Percentiles rank a stretch among this genome's conserved stretches.
Evolutionary conservation across 2,113 vertebrate genomes (phyloP).

Genomic region (Terrapene triunguis): DNA sequence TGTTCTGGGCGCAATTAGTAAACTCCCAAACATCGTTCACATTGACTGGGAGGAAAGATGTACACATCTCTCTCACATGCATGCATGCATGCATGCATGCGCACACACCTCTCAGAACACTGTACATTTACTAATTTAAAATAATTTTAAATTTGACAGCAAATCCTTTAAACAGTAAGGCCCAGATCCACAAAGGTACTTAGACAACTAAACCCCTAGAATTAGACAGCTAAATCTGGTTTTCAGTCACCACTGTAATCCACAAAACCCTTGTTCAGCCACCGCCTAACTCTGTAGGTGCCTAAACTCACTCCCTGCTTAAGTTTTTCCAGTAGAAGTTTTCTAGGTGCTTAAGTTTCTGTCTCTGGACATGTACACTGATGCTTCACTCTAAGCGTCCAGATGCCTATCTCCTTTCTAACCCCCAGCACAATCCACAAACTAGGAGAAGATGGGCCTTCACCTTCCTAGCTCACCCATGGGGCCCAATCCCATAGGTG

Average conservation of each 20-base stretch:
- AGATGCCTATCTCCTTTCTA: too few species aligned
- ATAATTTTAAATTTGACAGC: not conserved
- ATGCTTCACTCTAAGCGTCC: not conserved
- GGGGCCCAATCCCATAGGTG: not conserved
- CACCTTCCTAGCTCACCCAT: not conserved
- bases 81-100: rapidly evolving
- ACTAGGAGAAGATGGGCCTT: not conserved
- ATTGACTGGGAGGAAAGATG: not conserved
- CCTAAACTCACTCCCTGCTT: not conserved
- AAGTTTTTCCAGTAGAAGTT: not conserved
- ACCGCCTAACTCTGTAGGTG: not conserved
- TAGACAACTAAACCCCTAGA: not conserved
- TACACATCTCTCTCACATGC: not conserved
- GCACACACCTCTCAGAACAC: not conserved
- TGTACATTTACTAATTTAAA: not conserved
- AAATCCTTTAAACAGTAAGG: not conserved
- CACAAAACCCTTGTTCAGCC: not conserved
- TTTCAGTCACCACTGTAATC: not conserved
- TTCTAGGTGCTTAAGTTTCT: not conserved
- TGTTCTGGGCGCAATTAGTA: not conserved
- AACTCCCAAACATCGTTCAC: not conserved
- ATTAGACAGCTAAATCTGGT: not conserved
- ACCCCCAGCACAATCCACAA: not conserved
- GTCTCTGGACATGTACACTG: not conserved
- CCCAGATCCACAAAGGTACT: not conserved